Percentiles rank a stretch among this genome's conserved stretches.
Conservation (phyloP, 2,113 vertebrate genomes). For the Alethe diademata region DNA sequence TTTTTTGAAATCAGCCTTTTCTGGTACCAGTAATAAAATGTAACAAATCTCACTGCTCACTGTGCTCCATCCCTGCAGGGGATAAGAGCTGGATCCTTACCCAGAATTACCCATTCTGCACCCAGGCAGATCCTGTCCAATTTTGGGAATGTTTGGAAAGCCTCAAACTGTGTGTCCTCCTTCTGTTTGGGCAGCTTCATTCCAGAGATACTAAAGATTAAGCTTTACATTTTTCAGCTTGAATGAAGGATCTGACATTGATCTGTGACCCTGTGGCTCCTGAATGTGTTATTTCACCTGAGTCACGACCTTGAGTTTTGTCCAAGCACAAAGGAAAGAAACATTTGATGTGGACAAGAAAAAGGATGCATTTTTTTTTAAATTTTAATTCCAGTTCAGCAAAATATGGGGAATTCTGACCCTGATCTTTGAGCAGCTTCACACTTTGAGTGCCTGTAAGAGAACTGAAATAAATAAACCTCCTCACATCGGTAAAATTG, state of each 20-base stretch:
- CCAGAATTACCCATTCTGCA: neutral
- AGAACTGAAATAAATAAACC: neutral
- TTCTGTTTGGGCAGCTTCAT: neutral
- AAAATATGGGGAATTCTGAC: neutral
- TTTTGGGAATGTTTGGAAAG: conserved; percentile 15
- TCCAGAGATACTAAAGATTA: neutral
- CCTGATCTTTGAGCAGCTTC: neutral
- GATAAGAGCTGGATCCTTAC: neutral
- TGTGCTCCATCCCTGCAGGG: neutral
- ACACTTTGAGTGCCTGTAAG: neutral
- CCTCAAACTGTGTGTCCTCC: neutral
- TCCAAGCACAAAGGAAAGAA: neutral
- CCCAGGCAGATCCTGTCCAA: neutral
- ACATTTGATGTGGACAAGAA: neutral
- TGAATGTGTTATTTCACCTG: neutral
- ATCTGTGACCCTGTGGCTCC: neutral
- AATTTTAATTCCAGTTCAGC: neutral
- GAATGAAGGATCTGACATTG: neutral
- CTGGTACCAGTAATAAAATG: neutral
- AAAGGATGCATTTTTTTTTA: neutral
- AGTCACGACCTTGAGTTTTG: neutral
- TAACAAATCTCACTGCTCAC: neutral
- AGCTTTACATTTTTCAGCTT: neutral
- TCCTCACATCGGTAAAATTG: neutral
- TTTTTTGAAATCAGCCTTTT: neutral